Evolutionary conservation across 2,113 vertebrate species (phyloP), one percentile per base, ranked within the genome.

Genomic region (Amphilophus citrinellus): DNA sequence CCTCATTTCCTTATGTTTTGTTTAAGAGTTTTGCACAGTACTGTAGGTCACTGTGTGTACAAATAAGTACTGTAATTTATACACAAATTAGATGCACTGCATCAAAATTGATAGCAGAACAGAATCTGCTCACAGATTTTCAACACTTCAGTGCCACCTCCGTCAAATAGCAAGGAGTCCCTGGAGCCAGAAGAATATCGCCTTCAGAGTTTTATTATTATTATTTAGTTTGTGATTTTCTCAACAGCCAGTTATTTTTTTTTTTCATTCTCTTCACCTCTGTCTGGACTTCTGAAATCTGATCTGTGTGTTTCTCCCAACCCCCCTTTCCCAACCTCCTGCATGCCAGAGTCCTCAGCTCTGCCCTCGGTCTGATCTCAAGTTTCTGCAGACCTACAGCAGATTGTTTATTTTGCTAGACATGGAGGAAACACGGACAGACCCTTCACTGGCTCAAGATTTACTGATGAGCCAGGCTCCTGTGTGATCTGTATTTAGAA

Each of bases 361-460:
- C 85, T 93, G 92, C 84, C 85, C 92, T 96, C 93, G 90, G 89
- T 89, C 93, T 95, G 92, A 84, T 95, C 94, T 95, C 94, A 90
- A 84, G 93, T 95, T 93, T 95, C 92, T 95, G 92, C 87, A 95
- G 97, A 97, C 97, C 97, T 97, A 97, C 97, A 97, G 96, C 96
- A 96, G 93, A 96, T 89, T 97, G 96, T 97, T 98, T 97, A 96
- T 95, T 80, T 96, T 96, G 92, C 95, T 88, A 87, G 91, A 88
- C 83, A 90, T 68, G 81, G 88, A 89, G 91, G 84, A 91, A 91
- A 88, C 89, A 80, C 59, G 86, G 89, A 80, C 63, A 91, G 88
- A 87, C 59, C 86, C 85, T 87, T 93, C 93, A 90, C 92, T 91
- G 93, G 89, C 78, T 87, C 87, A 91, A 93, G 93, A 93, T 94